phyloP scores from a whole-genome alignment of 2,888 invertebrate species.

The Dolomedes plantarius region DNA sequence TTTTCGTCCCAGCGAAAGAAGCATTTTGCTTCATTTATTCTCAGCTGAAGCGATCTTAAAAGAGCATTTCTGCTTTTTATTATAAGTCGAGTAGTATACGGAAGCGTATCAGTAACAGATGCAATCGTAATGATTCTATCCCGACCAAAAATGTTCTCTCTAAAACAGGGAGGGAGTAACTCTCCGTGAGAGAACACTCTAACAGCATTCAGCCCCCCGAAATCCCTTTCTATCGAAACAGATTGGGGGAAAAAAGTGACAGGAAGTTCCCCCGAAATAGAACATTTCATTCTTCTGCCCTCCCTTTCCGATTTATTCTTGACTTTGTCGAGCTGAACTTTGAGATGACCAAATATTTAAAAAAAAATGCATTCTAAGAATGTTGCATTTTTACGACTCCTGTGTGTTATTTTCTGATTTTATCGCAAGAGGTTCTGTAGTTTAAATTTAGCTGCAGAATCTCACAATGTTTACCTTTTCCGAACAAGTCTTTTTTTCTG shows the following conservation, averaged over 20 bases:
- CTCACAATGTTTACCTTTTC: not conserved
- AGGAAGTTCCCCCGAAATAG: constrained; percentile 7
- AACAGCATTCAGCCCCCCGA: not conserved
- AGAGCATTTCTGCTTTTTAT: constrained; percentile 8
- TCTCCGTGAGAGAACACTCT: not conserved
- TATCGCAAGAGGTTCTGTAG: not conserved
- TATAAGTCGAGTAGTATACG: constrained; percentile 26
- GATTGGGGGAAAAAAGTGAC: not conserved
- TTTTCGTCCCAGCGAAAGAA: constrained; percentile 31
- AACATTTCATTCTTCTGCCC: not conserved
- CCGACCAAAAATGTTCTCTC: constrained; percentile 31
- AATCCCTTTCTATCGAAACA: constrained; percentile 25
- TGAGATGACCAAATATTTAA: constrained; percentile 21
- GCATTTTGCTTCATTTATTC: constrained; percentile 44
- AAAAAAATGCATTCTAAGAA: not conserved
- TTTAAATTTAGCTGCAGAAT: not conserved
- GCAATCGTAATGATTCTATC: constrained; percentile 46
- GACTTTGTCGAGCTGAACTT: constrained; percentile 8
- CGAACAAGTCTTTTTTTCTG: too few relatives aligned
- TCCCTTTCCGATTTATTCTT: constrained; percentile 10
- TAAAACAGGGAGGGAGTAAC: constrained; percentile 22
- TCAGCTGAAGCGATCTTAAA: constrained; percentile 33
- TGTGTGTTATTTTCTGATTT: not conserved
- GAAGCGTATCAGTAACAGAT: constrained; percentile 45
- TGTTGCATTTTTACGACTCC: constrained; percentile 3